Evolutionary conservation across 1,140 invertebrate species (phyloP), one percentile per base, ranked within the genome.

Genomic region (Polypedilum vanderplanki): DNA sequence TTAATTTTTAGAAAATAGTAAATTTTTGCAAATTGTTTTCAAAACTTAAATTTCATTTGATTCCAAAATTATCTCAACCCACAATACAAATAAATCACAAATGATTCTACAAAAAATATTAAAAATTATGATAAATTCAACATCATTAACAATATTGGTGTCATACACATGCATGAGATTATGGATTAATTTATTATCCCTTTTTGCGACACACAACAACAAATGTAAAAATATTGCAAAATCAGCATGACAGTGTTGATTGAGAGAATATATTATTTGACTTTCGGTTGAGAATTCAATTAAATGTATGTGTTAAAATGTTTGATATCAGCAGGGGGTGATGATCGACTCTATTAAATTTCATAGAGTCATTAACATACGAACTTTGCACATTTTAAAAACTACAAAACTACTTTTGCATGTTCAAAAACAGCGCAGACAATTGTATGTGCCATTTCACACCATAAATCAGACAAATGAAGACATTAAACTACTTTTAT

Each of bases 381-480:
- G 46, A 57, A 57, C 46, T 57, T 57, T 57, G 46, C 46, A 57
- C 46, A 57, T 57, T 12, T 33, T 57, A 57, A 57, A 57, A 57
- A 15, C 15, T 46, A 46, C 41, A 46, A 15, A 8, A 46, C 1
- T 15, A n/a, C 12, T 12, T 57, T 57, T n/a, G 46, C 46, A 57
- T 57, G 46, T 57, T 12, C 46, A 57, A n/a, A 57, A 57, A 57
- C n/a, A 1, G 15, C 9, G 41, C 41, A 46, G n/a, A 57, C 46
- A 57, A 12, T 12, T 57, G n/a, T n/a, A 10, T 70, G 65, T 18
- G 17, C 17, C 65, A 70, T 70, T 70, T 70, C 65, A 70, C 65
- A 70, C 20, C 17, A 70, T 70, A 70, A 70, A 70, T 70, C 65
- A 70, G n/a, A 9, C 17, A 70, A 70, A 70, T 70, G 65, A 70